These are phyloP conservation scores for Neoscelio sp. DNA, from an alignment of 2,888 invertebrate genomes.

Conservation along the genomic window DNA sequence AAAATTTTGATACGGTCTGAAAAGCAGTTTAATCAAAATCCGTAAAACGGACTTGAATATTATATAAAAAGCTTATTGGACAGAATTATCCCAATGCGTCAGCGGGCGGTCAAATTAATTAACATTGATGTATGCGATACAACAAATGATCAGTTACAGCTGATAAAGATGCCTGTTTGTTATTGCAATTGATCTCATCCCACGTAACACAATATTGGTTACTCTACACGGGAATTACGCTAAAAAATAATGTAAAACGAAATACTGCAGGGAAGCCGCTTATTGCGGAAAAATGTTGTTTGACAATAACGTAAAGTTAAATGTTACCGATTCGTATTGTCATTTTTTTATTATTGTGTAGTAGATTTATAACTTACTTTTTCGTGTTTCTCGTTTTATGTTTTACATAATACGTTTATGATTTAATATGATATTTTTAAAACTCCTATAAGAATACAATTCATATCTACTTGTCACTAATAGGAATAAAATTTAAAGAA, in stretches of 20 bases:
- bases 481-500: no score
- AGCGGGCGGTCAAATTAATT: conserved; percentile 61
- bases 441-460: no score
- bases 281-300: neutral
- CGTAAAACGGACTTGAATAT: conserved; percentile 22
- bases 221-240: conserved; percentile 10
- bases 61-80: conserved; percentile 40
- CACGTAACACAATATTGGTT: conserved; percentile 33
- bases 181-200: conserved; percentile 45
- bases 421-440: no score
- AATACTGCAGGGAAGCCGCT: neutral
- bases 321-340: no score
- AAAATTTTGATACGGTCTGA: conserved; percentile 5
- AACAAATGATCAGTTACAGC: conserved; percentile 36
- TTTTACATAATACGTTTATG: no score
- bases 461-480: no score
- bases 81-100: conserved; percentile 49
- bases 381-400: no score
- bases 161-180: conserved; percentile 27
- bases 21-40: conserved; percentile 56
- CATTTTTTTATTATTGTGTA: no score
- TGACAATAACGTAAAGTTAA: no score
- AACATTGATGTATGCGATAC: conserved; percentile 47
- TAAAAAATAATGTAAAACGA: conserved; percentile 3
- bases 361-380: no score